These are phyloP conservation scores for Leptobrachium ailaonicum DNA, from an alignment of 2,113 vertebrate species.

Conservation along the genomic window DNA sequence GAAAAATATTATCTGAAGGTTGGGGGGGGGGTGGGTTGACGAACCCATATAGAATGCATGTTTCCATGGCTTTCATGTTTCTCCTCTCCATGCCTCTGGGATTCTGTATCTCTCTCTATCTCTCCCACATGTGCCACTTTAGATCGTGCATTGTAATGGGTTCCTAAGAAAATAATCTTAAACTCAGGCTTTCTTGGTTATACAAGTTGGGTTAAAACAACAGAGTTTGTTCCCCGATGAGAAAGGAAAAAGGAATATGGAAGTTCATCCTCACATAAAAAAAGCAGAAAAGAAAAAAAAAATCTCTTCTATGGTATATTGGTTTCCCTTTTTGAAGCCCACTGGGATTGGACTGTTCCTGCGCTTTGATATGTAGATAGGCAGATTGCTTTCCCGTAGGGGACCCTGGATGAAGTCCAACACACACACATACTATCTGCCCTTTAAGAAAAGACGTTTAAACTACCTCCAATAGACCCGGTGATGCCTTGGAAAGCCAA, in stretches of 20 bases:
- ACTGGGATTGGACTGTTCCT: constrained; percentile 66
- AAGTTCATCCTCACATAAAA: constrained; percentile 46
- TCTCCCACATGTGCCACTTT: too few species aligned
- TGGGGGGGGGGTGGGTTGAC: too few species aligned
- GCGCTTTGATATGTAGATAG: constrained; percentile 81
- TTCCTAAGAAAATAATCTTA: background rate
- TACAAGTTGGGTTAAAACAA: constrained; percentile 30
- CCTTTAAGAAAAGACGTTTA: constrained; percentile 63
- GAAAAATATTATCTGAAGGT: too few species aligned
- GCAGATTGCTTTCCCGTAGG: constrained; percentile 73
- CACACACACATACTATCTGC: constrained; percentile 68
- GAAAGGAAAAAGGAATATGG: constrained; percentile 44
- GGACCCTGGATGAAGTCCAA: constrained; percentile 70
- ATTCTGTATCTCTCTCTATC: too few species aligned
- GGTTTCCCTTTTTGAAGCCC: constrained; percentile 65
- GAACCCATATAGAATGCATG: too few species aligned
- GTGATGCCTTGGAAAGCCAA: constrained; percentile 56
- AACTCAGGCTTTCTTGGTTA: constrained; percentile 9
- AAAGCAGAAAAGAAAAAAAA: constrained; percentile 57
- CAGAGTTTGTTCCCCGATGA: constrained; percentile 44
- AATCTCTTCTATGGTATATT: constrained; percentile 61
- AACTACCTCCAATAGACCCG: constrained; percentile 49
- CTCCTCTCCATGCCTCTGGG: too few species aligned
- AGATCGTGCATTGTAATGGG: too few species aligned
- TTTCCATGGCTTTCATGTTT: too few species aligned